phyloP scores from a whole-genome alignment of 92 coral and sea anemone genomes.

The Muricea muricata region DNA sequence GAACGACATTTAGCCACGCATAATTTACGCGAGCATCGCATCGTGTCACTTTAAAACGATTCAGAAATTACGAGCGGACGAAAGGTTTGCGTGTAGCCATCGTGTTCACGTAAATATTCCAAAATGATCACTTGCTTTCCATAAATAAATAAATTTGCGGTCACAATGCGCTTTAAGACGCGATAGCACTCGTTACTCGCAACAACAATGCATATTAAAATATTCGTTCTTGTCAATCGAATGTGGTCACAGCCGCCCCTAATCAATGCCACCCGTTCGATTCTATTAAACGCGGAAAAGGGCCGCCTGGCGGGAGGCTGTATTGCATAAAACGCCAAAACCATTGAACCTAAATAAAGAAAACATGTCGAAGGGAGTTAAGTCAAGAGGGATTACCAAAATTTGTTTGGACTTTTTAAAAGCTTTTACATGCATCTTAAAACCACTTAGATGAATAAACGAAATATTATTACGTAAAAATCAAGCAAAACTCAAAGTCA shows the following conservation, averaged over 20 bases:
- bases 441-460: not conserved
- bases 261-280: slow-evolving; percentile 20
- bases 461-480: not conserved
- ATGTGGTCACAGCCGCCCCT: not conserved
- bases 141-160: not conserved
- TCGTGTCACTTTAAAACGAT: not conserved
- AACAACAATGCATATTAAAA: slow-evolving; percentile 5
- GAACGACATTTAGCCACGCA: not conserved
- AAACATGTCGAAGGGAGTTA: slow-evolving; percentile 10
- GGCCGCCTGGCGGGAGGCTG: slow-evolving; percentile 10
- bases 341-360: slow-evolving; percentile 6
- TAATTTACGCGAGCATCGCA: not conserved
- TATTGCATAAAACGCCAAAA: not conserved
- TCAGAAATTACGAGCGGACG: not conserved
- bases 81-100: not conserved
- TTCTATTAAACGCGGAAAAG: slow-evolving; percentile 7
- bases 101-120: not conserved
- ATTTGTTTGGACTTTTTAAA: not conserved
- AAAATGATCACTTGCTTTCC: not conserved
- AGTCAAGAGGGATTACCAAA: slow-evolving; percentile 8
- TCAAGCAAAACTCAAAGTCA: not conserved
- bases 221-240: not conserved
- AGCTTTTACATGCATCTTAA: not conserved
- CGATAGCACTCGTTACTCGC: not conserved
- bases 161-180: not conserved